Conservation (phyloP, 2,113 vertebrate species). For the Diadophis punctatus region DNA sequence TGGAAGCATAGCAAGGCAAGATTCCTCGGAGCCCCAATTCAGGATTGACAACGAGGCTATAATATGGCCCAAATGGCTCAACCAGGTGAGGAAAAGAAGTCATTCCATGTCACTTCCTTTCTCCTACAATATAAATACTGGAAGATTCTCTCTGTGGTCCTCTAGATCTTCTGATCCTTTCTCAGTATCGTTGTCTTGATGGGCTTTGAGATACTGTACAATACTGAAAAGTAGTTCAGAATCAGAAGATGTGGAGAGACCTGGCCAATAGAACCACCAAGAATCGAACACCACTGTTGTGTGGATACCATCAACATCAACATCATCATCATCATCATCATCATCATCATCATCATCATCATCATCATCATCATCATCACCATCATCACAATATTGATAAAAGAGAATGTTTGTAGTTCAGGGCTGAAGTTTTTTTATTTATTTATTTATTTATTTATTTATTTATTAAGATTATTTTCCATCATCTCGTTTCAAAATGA, state of each 20-base stretch:
- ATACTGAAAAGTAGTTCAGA: not conserved
- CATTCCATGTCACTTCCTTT: not conserved
- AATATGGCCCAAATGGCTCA: not conserved
- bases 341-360: too few relatives aligned
- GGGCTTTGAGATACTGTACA: too few relatives aligned
- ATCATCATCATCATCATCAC: too few relatives aligned
- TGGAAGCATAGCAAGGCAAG: not conserved
- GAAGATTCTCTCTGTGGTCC: too few relatives aligned
- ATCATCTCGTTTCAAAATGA: not conserved
- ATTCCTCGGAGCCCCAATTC: not conserved
- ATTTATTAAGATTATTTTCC: not conserved
- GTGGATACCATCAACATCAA: not conserved
- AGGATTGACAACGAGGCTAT: not conserved
- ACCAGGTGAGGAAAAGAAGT: not conserved
- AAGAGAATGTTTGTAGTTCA: not conserved
- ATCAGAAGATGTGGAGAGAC: not conserved
- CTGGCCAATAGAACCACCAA: not conserved
- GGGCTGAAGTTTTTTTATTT: not conserved
- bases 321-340: too few relatives aligned
- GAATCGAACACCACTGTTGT: fast-evolving
- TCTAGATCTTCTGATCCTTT: not conserved
- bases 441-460: too few relatives aligned
- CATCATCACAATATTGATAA: not conserved
- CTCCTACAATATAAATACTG: not conserved
- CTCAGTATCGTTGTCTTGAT: not conserved